Evolutionary conservation across 2,888 invertebrate species (phyloP), one percentile per base, ranked within the genome.

Genomic region (Pristionchus maxplancki): DNA sequence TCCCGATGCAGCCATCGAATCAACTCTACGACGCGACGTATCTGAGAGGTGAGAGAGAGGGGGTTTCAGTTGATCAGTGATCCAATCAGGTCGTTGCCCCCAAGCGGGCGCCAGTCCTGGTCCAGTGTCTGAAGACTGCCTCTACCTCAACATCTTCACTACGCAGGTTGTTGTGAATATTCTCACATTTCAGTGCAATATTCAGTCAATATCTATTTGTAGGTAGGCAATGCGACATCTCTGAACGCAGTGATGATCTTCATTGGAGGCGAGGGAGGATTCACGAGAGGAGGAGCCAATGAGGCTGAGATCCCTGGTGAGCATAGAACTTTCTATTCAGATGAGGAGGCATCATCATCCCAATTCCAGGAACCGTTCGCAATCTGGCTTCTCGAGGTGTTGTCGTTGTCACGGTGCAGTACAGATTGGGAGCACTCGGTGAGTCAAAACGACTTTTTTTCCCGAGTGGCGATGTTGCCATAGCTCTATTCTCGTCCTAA

Each of bases 361-460:
- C n/a, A 58, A 34, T 58, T 71, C 9, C 40, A 67, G 90, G 90
- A 64, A 90, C 90, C 37, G 89, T 93, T 62, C 88, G 91, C 15
- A 93, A 93, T 78, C 88, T 93, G 1, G 92, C 92, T 1, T 90
- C 91, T 34, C 89, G 92, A 31, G 91, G 92, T 83, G 91, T 93
- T 13, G 90, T 93, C 24, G 92, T 93, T 24, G 93, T 93, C 28
- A 93, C 91, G 40, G 85, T 93, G 6, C 93, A 93, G 78, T 93
- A 93, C 78, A 90, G 93, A 13, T 85, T 93, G n/a, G 93, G 93
- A 58, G 91, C 92, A 1, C 89, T 93, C 11, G 93, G 91, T 90
- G 31, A 5, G 58, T 31, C 20, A 44, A 81, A 28, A 11, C 31
- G 8, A 44, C 37, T 8, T 50, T 84, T n/a, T 40, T 34, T 87